Conservation (phyloP, 2,113 vertebrate species). For the Myiozetetes cayanensis region DNA sequence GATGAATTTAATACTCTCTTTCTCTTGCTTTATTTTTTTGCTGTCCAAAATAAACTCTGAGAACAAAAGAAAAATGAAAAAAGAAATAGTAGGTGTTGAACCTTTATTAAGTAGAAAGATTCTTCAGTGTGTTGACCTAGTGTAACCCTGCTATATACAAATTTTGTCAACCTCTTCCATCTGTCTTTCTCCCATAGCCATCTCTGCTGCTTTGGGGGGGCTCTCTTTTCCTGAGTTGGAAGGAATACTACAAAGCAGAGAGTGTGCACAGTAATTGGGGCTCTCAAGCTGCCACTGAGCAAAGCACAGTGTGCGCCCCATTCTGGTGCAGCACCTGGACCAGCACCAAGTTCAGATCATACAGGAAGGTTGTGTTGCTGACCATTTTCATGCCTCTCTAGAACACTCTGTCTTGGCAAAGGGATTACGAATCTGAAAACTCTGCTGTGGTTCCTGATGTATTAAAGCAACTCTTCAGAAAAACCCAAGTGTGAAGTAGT, state of each 20-base stretch:
- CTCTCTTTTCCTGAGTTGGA: neutral
- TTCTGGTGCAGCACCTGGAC: neutral
- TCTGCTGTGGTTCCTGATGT: neutral
- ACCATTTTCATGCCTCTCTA: neutral
- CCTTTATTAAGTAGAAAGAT: neutral
- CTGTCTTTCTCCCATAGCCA: neutral
- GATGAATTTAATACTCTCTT: neutral
- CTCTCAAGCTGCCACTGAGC: neutral
- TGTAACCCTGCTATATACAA: neutral
- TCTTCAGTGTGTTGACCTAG: neutral
- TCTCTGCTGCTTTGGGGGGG: neutral
- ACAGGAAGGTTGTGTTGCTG: neutral
- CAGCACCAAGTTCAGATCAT: neutral
- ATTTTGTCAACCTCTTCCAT: neutral
- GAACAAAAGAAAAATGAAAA: neutral
- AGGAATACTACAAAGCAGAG: neutral
- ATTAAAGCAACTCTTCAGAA: neutral
- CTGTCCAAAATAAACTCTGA: neutral
- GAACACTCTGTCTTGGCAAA: neutral
- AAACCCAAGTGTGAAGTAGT: neutral
- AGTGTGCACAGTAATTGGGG: too few relatives aligned
- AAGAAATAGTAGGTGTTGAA: neutral
- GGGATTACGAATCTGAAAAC: neutral
- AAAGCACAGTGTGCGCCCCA: neutral
- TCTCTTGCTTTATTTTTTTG: neutral